Conservation (phyloP, 2,888 invertebrate genomes). For the Mimas tiliae region DNA sequence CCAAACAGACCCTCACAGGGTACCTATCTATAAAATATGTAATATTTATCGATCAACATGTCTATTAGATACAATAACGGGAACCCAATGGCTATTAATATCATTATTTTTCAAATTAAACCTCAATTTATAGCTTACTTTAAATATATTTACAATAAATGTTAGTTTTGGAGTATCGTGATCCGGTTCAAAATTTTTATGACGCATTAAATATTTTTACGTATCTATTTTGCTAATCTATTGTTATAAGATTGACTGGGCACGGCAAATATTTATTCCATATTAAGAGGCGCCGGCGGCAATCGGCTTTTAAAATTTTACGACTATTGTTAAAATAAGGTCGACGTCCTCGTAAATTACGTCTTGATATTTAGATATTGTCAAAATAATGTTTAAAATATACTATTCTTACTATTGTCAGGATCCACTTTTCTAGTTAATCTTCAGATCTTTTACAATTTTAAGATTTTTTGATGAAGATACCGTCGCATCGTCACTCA, state of each 20-base stretch:
- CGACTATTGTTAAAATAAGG: constrained; percentile 21
- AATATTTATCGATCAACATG: neutral
- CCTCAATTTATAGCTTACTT: constrained; percentile 3
- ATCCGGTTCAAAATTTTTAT: constrained; percentile 15
- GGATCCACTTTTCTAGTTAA: no score
- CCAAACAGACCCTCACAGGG: no score
- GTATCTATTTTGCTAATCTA: constrained; percentile 24
- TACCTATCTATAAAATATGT: no score
- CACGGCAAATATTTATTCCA: constrained; percentile 24
- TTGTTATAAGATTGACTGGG: constrained; percentile 23
- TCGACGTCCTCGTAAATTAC: neutral
- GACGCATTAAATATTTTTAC: constrained; percentile 6
- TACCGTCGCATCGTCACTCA: no score
- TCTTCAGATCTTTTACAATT: no score
- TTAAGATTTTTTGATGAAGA: no score
- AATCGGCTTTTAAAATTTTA: constrained; percentile 10
- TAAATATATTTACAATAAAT: constrained; percentile 6
- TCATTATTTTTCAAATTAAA: neutral
- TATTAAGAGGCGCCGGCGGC: constrained; percentile 19
- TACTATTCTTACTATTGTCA: neutral
- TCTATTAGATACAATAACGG: constrained; percentile 7
- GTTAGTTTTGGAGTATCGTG: neutral
- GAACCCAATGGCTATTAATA: neutral
- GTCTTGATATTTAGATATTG: constrained; percentile 8
- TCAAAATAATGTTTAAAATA: neutral